Conservation (phyloP, 1,140 invertebrate genomes). For the Zaprionus vittiger region DNA sequence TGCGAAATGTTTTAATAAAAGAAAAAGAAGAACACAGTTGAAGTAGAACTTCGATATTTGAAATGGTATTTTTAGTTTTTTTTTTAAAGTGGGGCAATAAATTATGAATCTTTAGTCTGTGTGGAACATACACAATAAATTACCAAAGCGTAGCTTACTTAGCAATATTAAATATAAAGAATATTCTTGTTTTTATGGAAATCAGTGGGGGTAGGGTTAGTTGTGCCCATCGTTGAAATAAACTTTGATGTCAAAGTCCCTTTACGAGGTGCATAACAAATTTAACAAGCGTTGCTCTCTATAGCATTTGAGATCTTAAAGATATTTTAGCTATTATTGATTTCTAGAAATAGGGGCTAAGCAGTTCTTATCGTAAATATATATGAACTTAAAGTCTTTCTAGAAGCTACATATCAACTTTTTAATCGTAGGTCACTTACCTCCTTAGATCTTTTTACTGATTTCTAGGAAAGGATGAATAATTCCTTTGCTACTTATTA, state of each 20-base stretch:
- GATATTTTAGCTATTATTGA: neutral
- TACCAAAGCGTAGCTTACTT: neutral
- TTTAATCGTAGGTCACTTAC: neutral
- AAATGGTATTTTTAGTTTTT: neutral
- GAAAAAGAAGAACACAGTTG: too few species aligned
- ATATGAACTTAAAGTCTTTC: too few species aligned
- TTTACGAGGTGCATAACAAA: neutral
- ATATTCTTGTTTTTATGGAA: neutral
- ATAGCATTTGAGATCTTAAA: neutral
- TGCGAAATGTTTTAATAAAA: too few species aligned
- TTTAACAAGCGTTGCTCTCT: neutral
- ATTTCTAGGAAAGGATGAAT: neutral
- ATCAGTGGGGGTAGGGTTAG: neutral
- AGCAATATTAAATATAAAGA: neutral
- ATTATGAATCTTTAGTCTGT: neutral
- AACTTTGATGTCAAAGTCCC: fast-evolving
- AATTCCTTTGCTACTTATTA: neutral
- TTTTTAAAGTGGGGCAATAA: neutral
- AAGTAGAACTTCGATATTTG: too few species aligned
- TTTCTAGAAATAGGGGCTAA: neutral
- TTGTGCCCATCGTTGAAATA: neutral
- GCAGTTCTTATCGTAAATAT: neutral
- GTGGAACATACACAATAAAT: neutral
- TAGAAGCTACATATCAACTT: too few species aligned
- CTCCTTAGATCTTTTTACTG: neutral